A percentile compares a stretch with the other conserved stretches of the same genome.
Conservation (phyloP, 2,797 vertebrate genomes). For the Rhynchotus rufescens region DNA sequence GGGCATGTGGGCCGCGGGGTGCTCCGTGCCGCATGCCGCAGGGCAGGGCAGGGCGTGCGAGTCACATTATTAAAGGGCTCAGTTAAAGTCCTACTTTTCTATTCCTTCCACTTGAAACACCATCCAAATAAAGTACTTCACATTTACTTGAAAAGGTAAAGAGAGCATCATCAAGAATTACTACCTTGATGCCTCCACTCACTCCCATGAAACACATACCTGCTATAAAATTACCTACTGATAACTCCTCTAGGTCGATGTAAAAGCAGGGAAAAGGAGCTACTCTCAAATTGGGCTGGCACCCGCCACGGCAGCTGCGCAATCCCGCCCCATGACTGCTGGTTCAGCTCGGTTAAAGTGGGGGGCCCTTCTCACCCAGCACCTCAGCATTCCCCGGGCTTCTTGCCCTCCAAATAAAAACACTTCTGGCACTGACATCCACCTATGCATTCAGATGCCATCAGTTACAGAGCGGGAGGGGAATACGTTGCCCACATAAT, state of each 20-base stretch:
- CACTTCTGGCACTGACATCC: accelerated
- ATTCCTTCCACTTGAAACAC: accelerated
- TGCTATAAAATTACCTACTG: accelerated
- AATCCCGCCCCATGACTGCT: background rate
- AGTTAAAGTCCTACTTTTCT: background rate
- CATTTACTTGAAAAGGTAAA: background rate
- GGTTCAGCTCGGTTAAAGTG: background rate
- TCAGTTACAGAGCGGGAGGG: accelerated
- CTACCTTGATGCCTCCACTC: accelerated
- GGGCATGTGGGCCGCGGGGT: too few relatives aligned
- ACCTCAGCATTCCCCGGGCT: background rate
- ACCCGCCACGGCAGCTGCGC: background rate
- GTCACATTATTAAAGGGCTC: too few relatives aligned
- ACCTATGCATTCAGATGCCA: background rate
- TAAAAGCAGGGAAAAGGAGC: background rate
- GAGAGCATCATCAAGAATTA: background rate
- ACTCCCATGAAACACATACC: background rate
- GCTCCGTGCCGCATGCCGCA: too few relatives aligned
- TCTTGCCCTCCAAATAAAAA: background rate
- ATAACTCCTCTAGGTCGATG: background rate
- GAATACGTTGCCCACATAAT: accelerated
- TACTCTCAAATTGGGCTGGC: background rate
- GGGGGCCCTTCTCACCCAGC: too few relatives aligned
- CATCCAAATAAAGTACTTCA: background rate
- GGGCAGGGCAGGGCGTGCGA: too few relatives aligned